Base-by-base conservation (phyloP, 2,888 invertebrate genomes). In the Scaptomyza tumidula region DNA sequence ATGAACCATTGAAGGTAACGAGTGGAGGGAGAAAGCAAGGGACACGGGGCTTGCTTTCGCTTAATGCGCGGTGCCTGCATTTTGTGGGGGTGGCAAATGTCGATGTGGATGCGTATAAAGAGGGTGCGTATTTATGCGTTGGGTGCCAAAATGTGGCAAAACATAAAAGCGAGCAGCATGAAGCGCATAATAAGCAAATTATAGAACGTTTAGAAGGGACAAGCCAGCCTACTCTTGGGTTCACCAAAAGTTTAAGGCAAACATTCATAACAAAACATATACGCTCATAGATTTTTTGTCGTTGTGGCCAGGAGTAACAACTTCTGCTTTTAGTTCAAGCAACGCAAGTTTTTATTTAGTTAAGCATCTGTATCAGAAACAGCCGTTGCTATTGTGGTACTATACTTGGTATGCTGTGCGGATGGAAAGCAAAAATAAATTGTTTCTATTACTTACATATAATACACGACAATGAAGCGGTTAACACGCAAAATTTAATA, bases 161-260 rank as follows among this genome's bases (percentile, higher is more conserved):
- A 88, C 88, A 90, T 86, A 89, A 90, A 82, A 79, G 82, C 74
- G 70, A 76, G 79, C 78, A 86, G 83, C 85, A 86, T 66, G 74
- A 78, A 79, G 81, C 86, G 84, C 86, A 90, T 90, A 90, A 90
- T 90, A 90, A 90, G 88, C 91, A 90, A 90, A 90, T 90, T 90
- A 90, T 88, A 85, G 73, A 90, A 79, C 78, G 87, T 80, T 90
- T 90, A 90, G 80, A 90, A 86, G 81, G 81, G 89, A 79, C 75
- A 87, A 75, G 69, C 59, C 70, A 59, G 59, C 48, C 65, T 54
- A 31, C 19, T 9, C 57, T 45, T 37, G 19, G 56, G 31, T 24
- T 24, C 43, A 49, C 27, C 37, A 10, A 13, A 9, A 52, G 60
- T 44, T 64, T 46, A 58, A 64, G 46, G 58, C 65, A 76, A 66